Percentiles rank a stretch among this genome's conserved stretches.
Conservation (phyloP, 2,113 vertebrate genomes). For the Syngnathus floridae region DNA sequence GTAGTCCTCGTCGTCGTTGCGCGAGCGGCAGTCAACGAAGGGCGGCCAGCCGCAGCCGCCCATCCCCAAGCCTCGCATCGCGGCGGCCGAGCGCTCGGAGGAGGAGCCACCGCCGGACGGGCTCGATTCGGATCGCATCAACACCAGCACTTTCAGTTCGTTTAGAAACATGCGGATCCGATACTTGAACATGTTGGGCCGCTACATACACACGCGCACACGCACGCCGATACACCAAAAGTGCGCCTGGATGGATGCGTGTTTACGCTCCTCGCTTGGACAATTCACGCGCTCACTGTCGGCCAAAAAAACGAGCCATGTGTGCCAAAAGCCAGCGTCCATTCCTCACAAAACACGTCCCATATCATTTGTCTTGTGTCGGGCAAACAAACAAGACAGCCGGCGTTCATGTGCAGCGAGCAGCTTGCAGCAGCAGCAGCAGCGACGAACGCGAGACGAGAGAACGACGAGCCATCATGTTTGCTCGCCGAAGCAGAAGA, state of each 20-base stretch:
- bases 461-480: conserved; percentile 44
- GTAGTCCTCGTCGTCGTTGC: conserved; percentile 76
- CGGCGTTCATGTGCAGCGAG: no score
- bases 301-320: no score
- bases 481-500: conserved; percentile 63
- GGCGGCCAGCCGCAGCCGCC: conserved; percentile 86
- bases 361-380: not conserved
- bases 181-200: conserved; percentile 87
- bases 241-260: no score
- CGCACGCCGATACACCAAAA: not conserved
- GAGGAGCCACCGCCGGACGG: conserved; percentile 70
- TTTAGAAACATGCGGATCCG: conserved; percentile 96
- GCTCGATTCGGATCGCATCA: conserved; percentile 83
- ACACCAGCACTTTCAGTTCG: conserved; percentile 91
- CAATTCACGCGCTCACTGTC: no score
- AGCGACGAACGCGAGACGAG: not conserved
- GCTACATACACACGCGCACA: conserved; percentile 46
- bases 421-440: not conserved
- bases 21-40: conserved; percentile 75
- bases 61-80: conserved; percentile 75
- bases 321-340: no score
- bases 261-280: no score
- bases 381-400: not conserved
- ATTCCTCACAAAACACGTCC: no score
- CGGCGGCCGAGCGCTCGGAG: conserved; percentile 40